Evolutionary conservation across 35 echinoderm and acorn worm species (phyloP), one percentile per base, ranked within the genome.

Genomic region (Apostichopus californicus): DNA sequence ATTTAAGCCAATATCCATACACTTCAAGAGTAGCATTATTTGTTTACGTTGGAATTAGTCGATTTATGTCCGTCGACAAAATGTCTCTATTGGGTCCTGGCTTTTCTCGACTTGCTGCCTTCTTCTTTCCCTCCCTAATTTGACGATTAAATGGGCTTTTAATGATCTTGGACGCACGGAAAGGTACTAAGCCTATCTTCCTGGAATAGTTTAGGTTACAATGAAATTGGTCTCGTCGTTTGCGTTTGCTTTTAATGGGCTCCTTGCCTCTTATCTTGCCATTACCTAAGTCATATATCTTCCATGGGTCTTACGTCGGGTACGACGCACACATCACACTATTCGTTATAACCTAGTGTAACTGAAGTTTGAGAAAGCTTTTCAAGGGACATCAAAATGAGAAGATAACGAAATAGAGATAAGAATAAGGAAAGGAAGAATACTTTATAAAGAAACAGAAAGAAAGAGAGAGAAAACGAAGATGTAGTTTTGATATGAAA

Each of bases 71-170:
- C 46, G 24, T 56, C 55, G 80, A 25, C 80, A 53, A 55, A 83
- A 83, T 56, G 80, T 83, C 80, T 83, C 55, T 55, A 55, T 83
- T 34, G 55, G 34, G 55, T n/a, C 80, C 55, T 46, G 80, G 34
- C 55, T 83, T 83, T 83, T 56, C 55, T 56, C n/a, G 26, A 53
- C 9, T 53, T 21, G 26, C n/a, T 83, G 46, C 80, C 55, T 56
- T 6, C 55, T 83, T 56, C 52, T 53, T 55, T 83, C 55, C 46
- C 18, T 55, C 25, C 80, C 80, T 83, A 83, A 83, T 83, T 83
- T 83, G 80, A 56, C 21, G 80, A 56, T 83, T 83, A 83, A 83
- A 83, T 83, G 80, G 80, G 55, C 80, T 83, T 83, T 83, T 83
- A 83, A 83, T 83, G 80, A 83, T 17, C 34, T 83, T 55, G 80